Base-by-base conservation (phyloP, 2,797 vertebrate genomes). In the Eulemur coronatus region DNA sequence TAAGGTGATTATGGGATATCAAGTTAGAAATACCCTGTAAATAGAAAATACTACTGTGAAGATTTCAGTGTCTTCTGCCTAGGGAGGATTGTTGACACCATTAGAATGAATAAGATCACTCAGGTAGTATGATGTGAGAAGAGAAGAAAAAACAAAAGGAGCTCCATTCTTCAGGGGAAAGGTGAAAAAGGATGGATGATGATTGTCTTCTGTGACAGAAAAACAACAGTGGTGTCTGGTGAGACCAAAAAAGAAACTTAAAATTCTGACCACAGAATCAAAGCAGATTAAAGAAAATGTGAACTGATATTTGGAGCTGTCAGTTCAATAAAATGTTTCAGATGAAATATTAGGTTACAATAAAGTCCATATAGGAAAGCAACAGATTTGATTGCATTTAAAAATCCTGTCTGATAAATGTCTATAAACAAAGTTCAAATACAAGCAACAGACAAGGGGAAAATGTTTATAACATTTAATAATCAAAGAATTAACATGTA, bases 361-460 rank as follows among this genome's bases (percentile, higher is more conserved):
- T 55, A 91, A 82, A 84, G 67, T 38, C 24, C 17, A 15, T 8
- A 61, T 30, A 70, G 35, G 55, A 63, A 70, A 93, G 82, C 28
- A 89, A 46, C 35, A 76, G 59, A 72, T 48, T 63, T 69, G 43
- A 50, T n/a, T 30, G 2, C 46, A 52, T 84, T 24, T 73, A 46
- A 46, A 90, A 57, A 61, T 75, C 20, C n/a, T 78, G 33, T 41
- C 70, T 55, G 73, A 84, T 26, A 76, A 69, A n/a, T 80, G 7
- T 76, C 28, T 79, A 24, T 88, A 69, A 80, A 41, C 22, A 88
- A 93, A 86, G 80, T 38, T 80, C 88, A 93, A 93, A 72, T 48
- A 96, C 15, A 69, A 52, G 57, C 48, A 61, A 15, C 18, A 88
- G 35, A n/a, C 26, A 28, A 82, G 87, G 43, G 65, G 67, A 75